Evolutionary conservation across 2,113 vertebrate species (phyloP), one percentile per base, ranked within the genome.

Genomic region (Ceyx margarethae): DNA sequence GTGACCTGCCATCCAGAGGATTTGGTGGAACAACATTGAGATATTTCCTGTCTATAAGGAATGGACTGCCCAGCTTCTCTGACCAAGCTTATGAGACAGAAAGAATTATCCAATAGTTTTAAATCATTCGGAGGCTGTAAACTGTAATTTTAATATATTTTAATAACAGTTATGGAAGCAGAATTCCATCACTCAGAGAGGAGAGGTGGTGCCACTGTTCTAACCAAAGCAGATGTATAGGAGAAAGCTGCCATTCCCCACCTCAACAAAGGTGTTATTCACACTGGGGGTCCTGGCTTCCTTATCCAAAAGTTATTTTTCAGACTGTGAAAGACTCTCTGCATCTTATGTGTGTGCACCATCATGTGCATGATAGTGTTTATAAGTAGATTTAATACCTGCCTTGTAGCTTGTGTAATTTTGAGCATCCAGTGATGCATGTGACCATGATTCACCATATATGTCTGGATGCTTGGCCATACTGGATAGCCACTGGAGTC

Each of bases 1-100:
- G 46, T 7, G 4, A 6, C 1, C 1, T 43, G n/a, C 48, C 0
- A 0, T 13, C 16, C 33, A 21, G 11, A 20, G n/a, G 11, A 25
- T 69, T 86, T 86, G 26, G 19, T 51, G 40, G 21, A 85, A 31
- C 13, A 68, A 11, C 16, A 18, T 2, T 17, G 13, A 31, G 22
- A 13, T 33, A 77, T 2, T 82, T 88, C 15, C 53, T 64, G 28
- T 5, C 5, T 28, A 5, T 11, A 58, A 40, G 11, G 26, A 66
- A 54, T 43, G 35, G 20, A 6, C 58, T 89, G 16, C 33, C 19
- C 0, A 2, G 21, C 3, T 3, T 56, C 60, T 68, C 12, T 74
- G 18, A 28, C 4, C 18, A 45, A 53, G 18, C 29, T 71, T 77
- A 21, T 22, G 25, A 50, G 71, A 68, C 33, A 43, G 23, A 40